These are phyloP conservation scores for Saxidomus purpurata DNA, from an alignment of 1,140 invertebrate species.

Conservation along the genomic window DNA sequence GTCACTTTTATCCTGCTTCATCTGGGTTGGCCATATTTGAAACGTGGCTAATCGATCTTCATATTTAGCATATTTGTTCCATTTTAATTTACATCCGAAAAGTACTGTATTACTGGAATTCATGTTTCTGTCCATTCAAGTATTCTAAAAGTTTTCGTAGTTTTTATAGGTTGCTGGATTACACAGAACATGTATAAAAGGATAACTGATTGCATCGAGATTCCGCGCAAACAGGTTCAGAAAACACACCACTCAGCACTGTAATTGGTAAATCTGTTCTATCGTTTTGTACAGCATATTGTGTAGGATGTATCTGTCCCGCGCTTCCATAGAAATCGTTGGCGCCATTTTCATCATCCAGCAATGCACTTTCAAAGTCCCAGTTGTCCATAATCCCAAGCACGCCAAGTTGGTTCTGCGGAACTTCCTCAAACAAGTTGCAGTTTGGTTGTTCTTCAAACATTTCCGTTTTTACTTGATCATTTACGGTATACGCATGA, in stretches of 20 bases:
- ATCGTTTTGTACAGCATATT: neutral
- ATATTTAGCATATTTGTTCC: slow-evolving; percentile 1
- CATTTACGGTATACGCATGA: neutral
- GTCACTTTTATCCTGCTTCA: slow-evolving; percentile 38
- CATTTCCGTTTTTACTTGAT: neutral
- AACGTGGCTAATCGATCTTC: slow-evolving; percentile 9
- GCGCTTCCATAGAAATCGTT: slow-evolving; percentile 3
- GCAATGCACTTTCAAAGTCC: neutral
- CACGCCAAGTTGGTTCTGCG: slow-evolving; percentile 1
- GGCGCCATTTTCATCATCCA: neutral
- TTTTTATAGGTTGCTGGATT: neutral
- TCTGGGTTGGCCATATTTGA: slow-evolving; percentile 22
- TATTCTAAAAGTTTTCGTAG: slow-evolving; percentile 6
- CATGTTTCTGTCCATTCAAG: neutral
- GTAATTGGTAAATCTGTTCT: neutral
- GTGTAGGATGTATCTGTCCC: neutral
- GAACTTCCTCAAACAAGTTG: slow-evolving; percentile 9
- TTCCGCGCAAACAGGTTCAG: neutral
- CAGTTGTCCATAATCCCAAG: neutral
- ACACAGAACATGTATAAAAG: neutral
- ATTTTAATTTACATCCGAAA: slow-evolving; percentile 32
- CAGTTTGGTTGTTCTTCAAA: neutral
- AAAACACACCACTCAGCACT: slow-evolving; percentile 8
- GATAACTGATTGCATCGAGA: neutral
- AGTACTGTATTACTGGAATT: slow-evolving; percentile 1